phyloP scores from a whole-genome alignment of 2,888 invertebrate genomes.

The Eristalis intricaria region DNA sequence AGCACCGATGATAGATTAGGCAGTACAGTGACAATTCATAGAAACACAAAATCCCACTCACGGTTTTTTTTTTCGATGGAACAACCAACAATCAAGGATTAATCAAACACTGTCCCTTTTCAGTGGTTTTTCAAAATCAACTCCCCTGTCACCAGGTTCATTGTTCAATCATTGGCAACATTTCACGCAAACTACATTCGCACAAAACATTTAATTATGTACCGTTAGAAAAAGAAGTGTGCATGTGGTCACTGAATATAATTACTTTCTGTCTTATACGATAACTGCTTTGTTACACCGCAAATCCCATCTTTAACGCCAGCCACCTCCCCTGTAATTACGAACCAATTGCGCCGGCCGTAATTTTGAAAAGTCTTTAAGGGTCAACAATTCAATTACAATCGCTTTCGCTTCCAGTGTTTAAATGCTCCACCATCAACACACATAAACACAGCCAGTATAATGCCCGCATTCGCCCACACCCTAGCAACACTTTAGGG shows the following conservation, averaged over 20 bases:
- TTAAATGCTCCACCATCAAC: neutral
- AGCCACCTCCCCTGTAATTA: conserved; percentile 47
- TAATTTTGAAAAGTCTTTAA: conserved; percentile 43
- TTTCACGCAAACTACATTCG: neutral
- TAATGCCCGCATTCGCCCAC: neutral
- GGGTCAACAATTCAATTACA: conserved; percentile 62
- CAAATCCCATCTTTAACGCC: conserved; percentile 18
- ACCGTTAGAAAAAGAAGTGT: neutral
- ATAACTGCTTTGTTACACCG: conserved; percentile 21
- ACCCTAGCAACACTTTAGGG: neutral
- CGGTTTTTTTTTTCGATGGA: too few relatives aligned
- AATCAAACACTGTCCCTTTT: too few relatives aligned
- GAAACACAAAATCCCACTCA: too few relatives aligned
- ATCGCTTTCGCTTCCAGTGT: conserved; percentile 14
- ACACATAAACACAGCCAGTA: neutral
- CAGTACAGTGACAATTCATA: too few relatives aligned
- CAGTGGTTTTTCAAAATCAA: neutral
- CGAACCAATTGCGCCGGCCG: conserved; percentile 39
- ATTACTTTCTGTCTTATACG: conserved; percentile 21
- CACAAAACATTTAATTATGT: neutral
- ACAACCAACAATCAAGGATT: too few relatives aligned
- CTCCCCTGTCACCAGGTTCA: neutral
- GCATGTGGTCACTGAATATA: neutral
- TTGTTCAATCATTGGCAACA: neutral
- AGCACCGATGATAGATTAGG: too few relatives aligned